Base-by-base conservation (phyloP, 2,797 vertebrate species). In the Parotocinclus haroldoi region DNA sequence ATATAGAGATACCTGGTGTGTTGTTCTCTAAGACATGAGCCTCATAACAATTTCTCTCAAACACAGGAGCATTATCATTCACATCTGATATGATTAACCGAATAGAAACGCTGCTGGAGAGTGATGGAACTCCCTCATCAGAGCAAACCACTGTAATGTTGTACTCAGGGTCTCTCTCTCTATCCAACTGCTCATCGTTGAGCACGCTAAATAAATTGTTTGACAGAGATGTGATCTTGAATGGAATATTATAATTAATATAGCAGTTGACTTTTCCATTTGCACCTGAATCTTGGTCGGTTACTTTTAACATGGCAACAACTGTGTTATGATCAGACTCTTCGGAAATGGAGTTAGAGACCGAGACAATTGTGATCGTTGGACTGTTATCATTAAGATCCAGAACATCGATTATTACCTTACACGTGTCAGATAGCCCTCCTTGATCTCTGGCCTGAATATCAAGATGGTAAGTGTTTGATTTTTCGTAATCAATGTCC, bases 331-430 rank as follows among this genome's bases (percentile, higher is more conserved):
- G n/a, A n/a, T n/a, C n/a, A n/a, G 82, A 83, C 0, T 90, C 76
- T 65, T 94, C 91, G 0, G 62, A 80, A 39, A 92, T 40, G 12
- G 81, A 74, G 49, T 71, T 84, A 0, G 80, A 88, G 48, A 84
- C 84, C 0, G 91, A 92, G 14, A 91, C 86, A 0, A 92, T 69
- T 52, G 68, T 80, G 1, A 93, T 89, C 10, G 81, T 64, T 0
- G 94, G 94, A 16, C 77, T 87, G 66, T 96, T 94, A 78, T 95
- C 93, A 81, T 96, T 94, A 50, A 93, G 84, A 9, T 96, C 94
- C 40, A 81, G 79, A 5, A 96, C 82, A 63, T 93, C 87, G 60
- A 92, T 70, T 5, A 87, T 45, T 0, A 91, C 77, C 51, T 86
- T 92, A 10, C 88, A 80, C 0, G 89, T 89, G 64, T 90, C 88